These are phyloP conservation scores for Chlorops oryzae DNA, from an alignment of 1,140 invertebrate genomes.

Conservation along the genomic window DNA sequence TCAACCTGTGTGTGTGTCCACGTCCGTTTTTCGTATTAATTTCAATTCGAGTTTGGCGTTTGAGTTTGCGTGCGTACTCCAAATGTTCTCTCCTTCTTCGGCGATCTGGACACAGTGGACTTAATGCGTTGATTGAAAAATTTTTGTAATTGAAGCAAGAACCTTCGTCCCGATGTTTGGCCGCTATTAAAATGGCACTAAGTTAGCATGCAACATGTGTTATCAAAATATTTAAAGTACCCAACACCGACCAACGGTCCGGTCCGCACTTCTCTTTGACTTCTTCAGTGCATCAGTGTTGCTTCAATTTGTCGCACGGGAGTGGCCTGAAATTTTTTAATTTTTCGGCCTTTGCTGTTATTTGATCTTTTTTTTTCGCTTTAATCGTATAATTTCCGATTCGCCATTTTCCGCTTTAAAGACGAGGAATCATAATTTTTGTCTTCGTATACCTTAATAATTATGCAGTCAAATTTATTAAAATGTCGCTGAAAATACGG, in stretches of 20 bases:
- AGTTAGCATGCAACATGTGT: neutral
- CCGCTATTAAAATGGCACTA: neutral
- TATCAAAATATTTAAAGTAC: conserved; percentile 12
- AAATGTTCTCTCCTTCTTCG: too few species aligned
- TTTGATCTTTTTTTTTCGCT: too few species aligned
- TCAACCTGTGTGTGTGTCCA: neutral
- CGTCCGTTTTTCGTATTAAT: neutral
- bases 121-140: neutral
- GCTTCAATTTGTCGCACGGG: too few species aligned
- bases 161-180: neutral
- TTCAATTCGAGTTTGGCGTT: too few species aligned
- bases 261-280: neutral
- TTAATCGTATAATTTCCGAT: conserved; percentile 11
- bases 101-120: neutral
- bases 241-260: neutral
- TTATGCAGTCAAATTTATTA: too few species aligned
- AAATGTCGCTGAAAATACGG: too few species aligned
- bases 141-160: conserved; percentile 4
- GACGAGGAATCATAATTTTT: too few species aligned
- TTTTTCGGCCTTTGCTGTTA: too few species aligned
- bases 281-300: too few species aligned
- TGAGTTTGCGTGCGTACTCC: too few species aligned
- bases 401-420: conserved; percentile 3
- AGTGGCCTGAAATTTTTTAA: too few species aligned
- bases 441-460: too few species aligned